Percentiles rank a stretch among this genome's conserved stretches.
These are phyloP conservation scores for Isichthys henryi DNA, from an alignment of 2,113 vertebrate genomes.

Conservation along the genomic window DNA sequence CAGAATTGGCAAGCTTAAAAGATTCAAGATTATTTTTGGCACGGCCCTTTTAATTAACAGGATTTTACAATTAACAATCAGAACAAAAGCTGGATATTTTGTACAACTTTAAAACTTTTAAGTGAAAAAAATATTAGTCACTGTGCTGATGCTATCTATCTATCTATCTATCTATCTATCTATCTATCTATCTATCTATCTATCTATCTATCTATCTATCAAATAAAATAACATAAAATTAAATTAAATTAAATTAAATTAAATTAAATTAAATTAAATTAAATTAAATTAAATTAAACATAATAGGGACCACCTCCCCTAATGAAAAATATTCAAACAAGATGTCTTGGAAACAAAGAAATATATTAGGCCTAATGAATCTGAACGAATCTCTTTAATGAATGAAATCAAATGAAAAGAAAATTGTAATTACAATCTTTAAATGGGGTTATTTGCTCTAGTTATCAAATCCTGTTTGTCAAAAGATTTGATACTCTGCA, in stretches of 20 bases:
- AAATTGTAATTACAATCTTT: neutral
- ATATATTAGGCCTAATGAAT: neutral
- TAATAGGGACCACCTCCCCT: neutral
- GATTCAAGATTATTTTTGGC: neutral
- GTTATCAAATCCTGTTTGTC: neutral
- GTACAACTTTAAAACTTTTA: neutral
- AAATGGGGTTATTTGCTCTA: neutral
- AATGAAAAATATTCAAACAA: neutral
- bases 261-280: no score
- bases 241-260: no score
- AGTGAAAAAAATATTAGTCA: neutral
- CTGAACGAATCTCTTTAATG: neutral
- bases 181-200: neutral
- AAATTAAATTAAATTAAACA: neutral
- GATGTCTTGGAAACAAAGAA: neutral
- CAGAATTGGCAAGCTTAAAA: neutral
- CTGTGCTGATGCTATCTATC: neutral
- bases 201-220: neutral
- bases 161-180: neutral
- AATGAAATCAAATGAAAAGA: neutral
- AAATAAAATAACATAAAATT: no score
- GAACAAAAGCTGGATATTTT: neutral
- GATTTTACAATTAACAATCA: neutral
- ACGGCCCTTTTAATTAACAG: neutral
- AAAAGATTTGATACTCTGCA: neutral